phyloP scores from a whole-genome alignment of 2,888 invertebrate species.

The Apomyelois bistriatella region DNA sequence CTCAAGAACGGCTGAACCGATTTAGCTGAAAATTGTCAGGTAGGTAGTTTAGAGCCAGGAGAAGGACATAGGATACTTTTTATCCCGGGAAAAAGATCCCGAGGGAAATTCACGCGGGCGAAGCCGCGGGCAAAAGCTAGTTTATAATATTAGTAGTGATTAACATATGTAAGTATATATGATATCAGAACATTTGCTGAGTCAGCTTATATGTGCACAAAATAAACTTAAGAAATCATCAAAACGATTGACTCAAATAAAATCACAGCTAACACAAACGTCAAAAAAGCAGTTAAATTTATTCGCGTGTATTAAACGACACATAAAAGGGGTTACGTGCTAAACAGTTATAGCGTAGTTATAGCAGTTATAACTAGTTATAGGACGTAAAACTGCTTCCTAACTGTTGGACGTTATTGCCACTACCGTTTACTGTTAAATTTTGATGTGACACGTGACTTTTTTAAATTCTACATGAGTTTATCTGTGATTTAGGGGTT shows the following conservation, averaged over 20 bases:
- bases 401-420: constrained; percentile 47
- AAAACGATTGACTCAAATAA: constrained; percentile 12
- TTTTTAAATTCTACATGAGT: constrained; percentile 26
- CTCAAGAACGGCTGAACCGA: too few relatives aligned
- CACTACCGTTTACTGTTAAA: constrained; percentile 51
- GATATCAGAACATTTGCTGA: too few relatives aligned
- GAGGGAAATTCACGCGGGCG: too few relatives aligned
- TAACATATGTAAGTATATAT: too few relatives aligned
- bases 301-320: constrained; percentile 52
- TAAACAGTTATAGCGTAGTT: constrained; percentile 29
- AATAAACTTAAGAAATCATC: not conserved
- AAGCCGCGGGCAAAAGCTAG: too few relatives aligned
- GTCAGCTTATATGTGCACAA: too few relatives aligned
- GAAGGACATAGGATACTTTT: too few relatives aligned
- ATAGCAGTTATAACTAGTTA: constrained; percentile 33
- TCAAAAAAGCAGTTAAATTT: constrained; percentile 44
- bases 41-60: too few relatives aligned
- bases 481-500: not conserved
- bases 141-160: too few relatives aligned
- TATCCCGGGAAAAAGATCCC: too few relatives aligned
- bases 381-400: constrained; percentile 53
- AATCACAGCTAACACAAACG: constrained; percentile 25
- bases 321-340: constrained; percentile 46
- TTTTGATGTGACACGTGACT: constrained; percentile 51
- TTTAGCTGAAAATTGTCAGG: too few relatives aligned